Evolutionary conservation across 2,797 vertebrate species (phyloP).

Genomic region (Varecia variegata): DNA sequence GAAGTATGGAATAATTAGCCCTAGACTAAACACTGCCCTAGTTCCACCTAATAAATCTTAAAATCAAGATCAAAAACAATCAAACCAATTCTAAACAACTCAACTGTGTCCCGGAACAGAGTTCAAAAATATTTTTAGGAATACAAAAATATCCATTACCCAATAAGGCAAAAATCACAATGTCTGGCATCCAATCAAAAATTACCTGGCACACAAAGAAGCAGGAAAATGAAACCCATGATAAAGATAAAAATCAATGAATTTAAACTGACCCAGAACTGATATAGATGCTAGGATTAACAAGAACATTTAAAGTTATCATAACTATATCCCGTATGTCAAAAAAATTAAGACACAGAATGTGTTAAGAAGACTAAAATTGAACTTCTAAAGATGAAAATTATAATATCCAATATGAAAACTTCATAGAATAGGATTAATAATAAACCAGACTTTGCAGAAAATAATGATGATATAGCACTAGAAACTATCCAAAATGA

Average conservation of each 20-base stretch:
- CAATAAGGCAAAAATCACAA: constrained; percentile 3
- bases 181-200: neutral
- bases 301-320: neutral
- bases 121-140: constrained; percentile 43
- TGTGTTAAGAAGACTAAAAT: neutral
- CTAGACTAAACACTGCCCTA: neutral
- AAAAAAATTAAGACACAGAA: neutral
- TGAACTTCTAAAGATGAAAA: constrained; percentile 14
- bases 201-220: neutral
- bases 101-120: constrained; percentile 13
- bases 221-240: neutral
- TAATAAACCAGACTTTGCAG: neutral
- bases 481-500: constrained; percentile 1
- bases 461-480: neutral
- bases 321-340: neutral
- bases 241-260: neutral
- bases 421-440: neutral
- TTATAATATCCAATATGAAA: neutral
- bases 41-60: neutral
- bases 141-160: constrained; percentile 17
- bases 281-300: neutral
- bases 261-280: neutral
- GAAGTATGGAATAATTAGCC: neutral
- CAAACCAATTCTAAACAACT: neutral
- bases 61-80: constrained; percentile 18